These are phyloP conservation scores for Aplysia californica DNA, from an alignment of 1,140 invertebrate genomes.

Conservation along the genomic window DNA sequence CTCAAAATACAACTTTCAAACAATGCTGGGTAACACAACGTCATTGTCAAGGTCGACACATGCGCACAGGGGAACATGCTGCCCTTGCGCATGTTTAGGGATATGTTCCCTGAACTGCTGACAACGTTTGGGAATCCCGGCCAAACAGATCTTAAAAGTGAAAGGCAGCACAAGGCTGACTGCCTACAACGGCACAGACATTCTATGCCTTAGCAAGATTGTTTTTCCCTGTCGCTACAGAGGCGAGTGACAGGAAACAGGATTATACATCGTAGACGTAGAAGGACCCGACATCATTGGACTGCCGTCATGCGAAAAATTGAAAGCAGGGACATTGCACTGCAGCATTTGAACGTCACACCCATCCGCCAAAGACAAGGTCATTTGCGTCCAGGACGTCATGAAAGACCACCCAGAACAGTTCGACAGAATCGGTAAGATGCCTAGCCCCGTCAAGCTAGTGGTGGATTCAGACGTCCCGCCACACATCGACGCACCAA, in stretches of 20 bases:
- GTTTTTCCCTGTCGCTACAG: too few species aligned
- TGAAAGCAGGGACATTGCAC: background rate
- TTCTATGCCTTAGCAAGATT: too few species aligned
- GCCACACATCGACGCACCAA: conserved; percentile 35
- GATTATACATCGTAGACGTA: conserved; percentile 14
- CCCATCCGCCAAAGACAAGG: too few species aligned
- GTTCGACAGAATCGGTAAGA: conserved; percentile 23
- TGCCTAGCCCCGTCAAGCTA: conserved; percentile 32
- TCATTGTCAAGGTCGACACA: conserved; percentile 13
- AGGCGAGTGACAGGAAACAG: background rate
- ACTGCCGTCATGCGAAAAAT: background rate
- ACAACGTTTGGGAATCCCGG: background rate
- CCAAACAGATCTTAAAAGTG: too few species aligned
- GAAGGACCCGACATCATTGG: conserved; percentile 3
- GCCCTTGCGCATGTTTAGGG: background rate
- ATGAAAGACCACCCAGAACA: conserved; percentile 3
- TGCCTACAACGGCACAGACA: too few species aligned
- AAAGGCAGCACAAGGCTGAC: background rate
- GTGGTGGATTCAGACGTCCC: conserved; percentile 28
- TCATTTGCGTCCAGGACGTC: too few species aligned
- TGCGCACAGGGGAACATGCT: background rate
- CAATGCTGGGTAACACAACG: background rate
- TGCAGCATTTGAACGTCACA: too few species aligned
- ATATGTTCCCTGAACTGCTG: background rate
- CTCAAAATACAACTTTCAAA: background rate